Evolutionary conservation across 2,888 invertebrate species (phyloP).

Genomic region (Dexiosoma caninum): DNA sequence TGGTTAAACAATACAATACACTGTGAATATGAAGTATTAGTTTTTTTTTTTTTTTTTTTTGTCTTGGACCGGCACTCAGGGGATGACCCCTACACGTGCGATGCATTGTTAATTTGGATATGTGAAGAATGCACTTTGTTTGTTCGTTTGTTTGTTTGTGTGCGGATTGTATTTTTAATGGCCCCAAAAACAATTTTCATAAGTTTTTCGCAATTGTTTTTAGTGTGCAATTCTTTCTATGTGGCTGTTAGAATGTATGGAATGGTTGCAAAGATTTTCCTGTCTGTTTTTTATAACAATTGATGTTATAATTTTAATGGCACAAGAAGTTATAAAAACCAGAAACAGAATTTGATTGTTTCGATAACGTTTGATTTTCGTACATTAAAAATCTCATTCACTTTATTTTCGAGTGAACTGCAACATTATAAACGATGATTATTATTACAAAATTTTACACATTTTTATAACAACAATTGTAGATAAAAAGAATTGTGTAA

Average conservation of each 20-base stretch:
- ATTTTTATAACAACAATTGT: too few relatives aligned
- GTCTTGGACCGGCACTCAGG: too few relatives aligned
- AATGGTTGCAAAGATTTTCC: not conserved
- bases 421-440: constrained; percentile 20
- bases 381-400: not conserved
- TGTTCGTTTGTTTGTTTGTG: too few relatives aligned
- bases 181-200: constrained; percentile 33
- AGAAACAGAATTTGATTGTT: not conserved
- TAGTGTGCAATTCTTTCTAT: not conserved
- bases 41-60: too few relatives aligned
- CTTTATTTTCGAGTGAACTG: not conserved
- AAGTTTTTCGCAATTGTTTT: constrained; percentile 10
- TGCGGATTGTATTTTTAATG: constrained; percentile 33
- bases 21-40: too few relatives aligned
- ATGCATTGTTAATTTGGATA: not conserved
- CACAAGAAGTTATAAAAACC: constrained; percentile 13
- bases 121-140: too few relatives aligned
- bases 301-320: constrained; percentile 9
- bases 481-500: too few relatives aligned
- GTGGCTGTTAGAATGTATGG: too few relatives aligned
- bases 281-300: not conserved
- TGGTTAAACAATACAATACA: too few relatives aligned
- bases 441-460: not conserved
- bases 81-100: too few relatives aligned
- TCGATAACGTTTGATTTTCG: not conserved